Conservation (phyloP, 2,113 vertebrate genomes). For the Dasyornis broadbenti region DNA sequence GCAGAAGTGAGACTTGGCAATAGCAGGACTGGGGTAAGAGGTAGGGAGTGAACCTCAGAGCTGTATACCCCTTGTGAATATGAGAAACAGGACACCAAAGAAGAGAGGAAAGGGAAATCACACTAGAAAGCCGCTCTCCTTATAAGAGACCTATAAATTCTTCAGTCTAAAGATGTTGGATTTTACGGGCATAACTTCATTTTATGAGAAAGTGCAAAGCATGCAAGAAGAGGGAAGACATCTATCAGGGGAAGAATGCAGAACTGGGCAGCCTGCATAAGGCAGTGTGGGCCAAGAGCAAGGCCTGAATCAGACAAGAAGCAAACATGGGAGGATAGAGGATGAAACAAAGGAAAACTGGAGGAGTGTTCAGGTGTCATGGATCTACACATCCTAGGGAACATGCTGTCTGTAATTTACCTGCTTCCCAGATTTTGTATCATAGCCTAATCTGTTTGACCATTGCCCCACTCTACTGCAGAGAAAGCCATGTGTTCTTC, state of each 20-base stretch:
- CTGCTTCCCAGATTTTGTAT: not conserved
- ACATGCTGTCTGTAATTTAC: not conserved
- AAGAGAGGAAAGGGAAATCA: not conserved
- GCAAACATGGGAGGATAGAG: not conserved
- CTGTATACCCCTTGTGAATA: fast-evolving
- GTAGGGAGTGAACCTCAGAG: not conserved
- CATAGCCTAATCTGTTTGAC: not conserved
- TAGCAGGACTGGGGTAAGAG: not conserved
- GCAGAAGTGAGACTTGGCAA: not conserved
- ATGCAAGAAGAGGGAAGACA: not conserved
- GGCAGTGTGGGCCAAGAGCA: not conserved
- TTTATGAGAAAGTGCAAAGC: not conserved
- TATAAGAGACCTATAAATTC: not conserved
- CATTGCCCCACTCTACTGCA: not conserved
- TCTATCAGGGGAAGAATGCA: not conserved
- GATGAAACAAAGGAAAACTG: not conserved
- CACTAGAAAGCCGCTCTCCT: not conserved
- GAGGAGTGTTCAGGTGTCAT: not conserved
- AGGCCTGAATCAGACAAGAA: not conserved
- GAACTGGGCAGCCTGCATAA: not conserved
- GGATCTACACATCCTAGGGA: fast-evolving
- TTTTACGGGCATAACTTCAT: not conserved
- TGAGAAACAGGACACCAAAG: not conserved
- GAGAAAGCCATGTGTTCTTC: not conserved
- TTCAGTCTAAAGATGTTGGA: not conserved